Evolutionary conservation across 2,888 invertebrate genomes (phyloP).

Genomic region (Lasioglossum figueresi): DNA sequence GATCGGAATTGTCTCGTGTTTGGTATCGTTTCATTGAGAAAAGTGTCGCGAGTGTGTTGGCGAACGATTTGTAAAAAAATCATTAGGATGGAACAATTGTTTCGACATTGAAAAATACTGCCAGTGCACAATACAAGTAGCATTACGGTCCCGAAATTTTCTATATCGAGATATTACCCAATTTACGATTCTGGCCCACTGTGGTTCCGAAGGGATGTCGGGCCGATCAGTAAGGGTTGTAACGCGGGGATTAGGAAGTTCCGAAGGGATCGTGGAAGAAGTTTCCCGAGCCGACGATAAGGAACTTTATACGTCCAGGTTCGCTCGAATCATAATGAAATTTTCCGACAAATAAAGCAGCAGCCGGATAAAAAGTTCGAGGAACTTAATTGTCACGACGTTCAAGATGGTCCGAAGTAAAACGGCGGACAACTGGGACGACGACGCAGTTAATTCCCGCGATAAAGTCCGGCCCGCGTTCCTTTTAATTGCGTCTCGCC

Average conservation of each 20-base stretch:
- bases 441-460: slow-evolving; percentile 39
- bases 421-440: slow-evolving; percentile 16
- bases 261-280: slow-evolving; percentile 1
- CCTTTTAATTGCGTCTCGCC: slow-evolving; percentile 51
- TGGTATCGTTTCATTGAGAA: no score
- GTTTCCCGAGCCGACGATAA: slow-evolving; percentile 19
- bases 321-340: slow-evolving; percentile 29
- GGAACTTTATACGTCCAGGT: not conserved
- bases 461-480: slow-evolving; percentile 45
- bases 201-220: not conserved
- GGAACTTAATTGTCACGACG: slow-evolving; percentile 44
- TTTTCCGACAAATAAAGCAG: slow-evolving; percentile 20
- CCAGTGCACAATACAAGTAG: not conserved
- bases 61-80: no score
- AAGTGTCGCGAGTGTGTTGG: no score
- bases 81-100: no score
- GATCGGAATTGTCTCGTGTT: no score
- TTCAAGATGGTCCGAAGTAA: not conserved
- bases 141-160: not conserved
- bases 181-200: not conserved
- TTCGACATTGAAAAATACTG: no score
- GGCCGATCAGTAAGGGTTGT: not conserved
- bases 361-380: slow-evolving; percentile 21
- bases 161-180: not conserved
- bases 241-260: not conserved